Evolutionary conservation across 2,797 vertebrate genomes (phyloP).

Genomic region (Ctenosaura bakeri): DNA sequence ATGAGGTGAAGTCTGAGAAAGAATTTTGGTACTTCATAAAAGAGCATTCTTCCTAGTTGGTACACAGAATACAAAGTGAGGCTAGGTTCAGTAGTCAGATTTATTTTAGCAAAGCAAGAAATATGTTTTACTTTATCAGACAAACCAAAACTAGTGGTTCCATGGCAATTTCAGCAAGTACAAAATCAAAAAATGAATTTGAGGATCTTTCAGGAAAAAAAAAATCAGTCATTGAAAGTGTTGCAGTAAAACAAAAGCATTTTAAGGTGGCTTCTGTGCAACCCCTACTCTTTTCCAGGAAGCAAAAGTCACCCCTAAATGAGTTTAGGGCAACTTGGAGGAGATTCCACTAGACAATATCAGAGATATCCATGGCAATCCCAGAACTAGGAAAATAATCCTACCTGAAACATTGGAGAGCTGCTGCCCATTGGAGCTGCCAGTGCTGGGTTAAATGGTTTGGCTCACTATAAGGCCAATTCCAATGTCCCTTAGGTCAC

Average conservation of each 20-base stretch:
- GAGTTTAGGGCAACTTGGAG: too few species aligned
- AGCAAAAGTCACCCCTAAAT: neutral
- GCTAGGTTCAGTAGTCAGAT: conserved; percentile 20
- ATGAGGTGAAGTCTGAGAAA: neutral
- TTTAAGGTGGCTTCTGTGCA: neutral
- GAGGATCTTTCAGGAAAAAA: neutral
- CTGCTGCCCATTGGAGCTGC: too few species aligned
- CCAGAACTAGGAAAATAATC: too few species aligned
- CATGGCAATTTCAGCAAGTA: neutral
- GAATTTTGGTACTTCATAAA: neutral
- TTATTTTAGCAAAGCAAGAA: neutral
- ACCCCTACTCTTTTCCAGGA: neutral
- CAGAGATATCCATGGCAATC: too few species aligned
- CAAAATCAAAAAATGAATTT: neutral
- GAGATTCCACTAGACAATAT: too few species aligned
- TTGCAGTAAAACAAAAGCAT: neutral
- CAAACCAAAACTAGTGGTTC: neutral
- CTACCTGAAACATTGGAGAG: too few species aligned
- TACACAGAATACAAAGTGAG: neutral
- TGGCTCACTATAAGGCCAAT: neutral
- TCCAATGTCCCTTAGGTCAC: neutral
- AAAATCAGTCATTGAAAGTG: neutral
- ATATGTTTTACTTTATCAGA: conserved; percentile 12
- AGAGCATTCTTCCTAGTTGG: too few species aligned
- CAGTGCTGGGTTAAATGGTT: neutral